A percentile compares a stretch with the other conserved stretches of the same genome.
These are phyloP conservation scores for Camponotus vicinus DNA, from an alignment of 1,140 invertebrate species.

Conservation along the genomic window DNA sequence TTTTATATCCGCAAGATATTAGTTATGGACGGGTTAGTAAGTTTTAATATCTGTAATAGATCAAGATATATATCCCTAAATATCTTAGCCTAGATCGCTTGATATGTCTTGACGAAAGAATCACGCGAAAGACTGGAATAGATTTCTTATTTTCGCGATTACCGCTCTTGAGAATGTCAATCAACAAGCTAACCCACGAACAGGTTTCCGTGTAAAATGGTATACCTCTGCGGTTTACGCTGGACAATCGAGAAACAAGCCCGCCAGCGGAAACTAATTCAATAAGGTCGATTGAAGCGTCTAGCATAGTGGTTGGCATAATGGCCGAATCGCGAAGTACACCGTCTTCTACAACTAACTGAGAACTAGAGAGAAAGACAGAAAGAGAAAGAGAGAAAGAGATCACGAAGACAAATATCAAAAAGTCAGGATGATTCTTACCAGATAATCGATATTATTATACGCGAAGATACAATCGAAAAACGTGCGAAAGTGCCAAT, in stretches of 20 bases:
- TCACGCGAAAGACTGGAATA: conserved; percentile 22
- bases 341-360: conserved; percentile 63
- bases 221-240: conserved; percentile 54
- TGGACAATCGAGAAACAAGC: conserved; percentile 66
- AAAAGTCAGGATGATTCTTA: conserved; percentile 27
- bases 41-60: neutral
- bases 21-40: neutral
- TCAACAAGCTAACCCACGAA: conserved; percentile 21
- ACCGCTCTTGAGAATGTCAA: conserved; percentile 56
- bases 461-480: conserved; percentile 34
- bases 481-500: conserved; percentile 31
- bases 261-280: conserved; percentile 71
- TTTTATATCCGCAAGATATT: neutral
- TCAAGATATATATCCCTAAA: conserved; percentile 12
- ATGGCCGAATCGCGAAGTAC: conserved; percentile 68
- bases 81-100: conserved; percentile 11
- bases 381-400: neutral
- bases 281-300: conserved; percentile 75
- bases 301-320: conserved; percentile 65
- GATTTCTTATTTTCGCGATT: conserved; percentile 64
- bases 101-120: neutral
- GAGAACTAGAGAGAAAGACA: conserved; percentile 1
- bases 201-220: conserved; percentile 57
- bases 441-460: conserved; percentile 12
- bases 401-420: neutral